Evolutionary conservation across 2,797 vertebrate genomes (phyloP), one percentile per base, ranked within the genome.

Genomic region (Melopsittacus undulatus): DNA sequence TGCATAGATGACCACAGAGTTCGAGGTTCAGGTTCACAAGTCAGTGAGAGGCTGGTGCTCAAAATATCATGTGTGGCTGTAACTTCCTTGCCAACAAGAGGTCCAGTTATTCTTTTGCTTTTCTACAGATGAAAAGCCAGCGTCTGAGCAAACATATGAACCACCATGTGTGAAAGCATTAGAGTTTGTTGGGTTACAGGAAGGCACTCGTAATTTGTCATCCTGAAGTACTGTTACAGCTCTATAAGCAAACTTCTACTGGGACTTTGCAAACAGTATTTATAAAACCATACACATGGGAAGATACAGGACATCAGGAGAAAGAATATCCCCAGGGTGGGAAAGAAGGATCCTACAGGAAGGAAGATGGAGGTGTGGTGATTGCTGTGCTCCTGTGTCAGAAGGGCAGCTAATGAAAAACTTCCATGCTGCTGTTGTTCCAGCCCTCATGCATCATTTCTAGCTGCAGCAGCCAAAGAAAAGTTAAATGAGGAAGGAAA

Each of bases 401-500:
- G 72, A 85, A 32, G 23, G 40, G 29, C 66, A 81, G 57, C 64
- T 68, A 89, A 81, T 27, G 40, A 78, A 89, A 91, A 94, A 30
- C 9, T 46, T 56, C 68, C 34, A 11, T 27, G 57, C 12, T 87
- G 38, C 61, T 68, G 61, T 68, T 85, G 51, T 87, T 94, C 48
- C 48, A 87, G 82, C 49, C 34, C 52, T 91, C 32, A 3, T 30
- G 69, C 15, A 64, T 43, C 2, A 0, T 51, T 92, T 83, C 75
- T 92, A 66, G 29, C 81, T 49, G 42, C 32, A 78, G 48, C 48
- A 89, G 92, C 68, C 94, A 94, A 89, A 91, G 73, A 90, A 91
- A 92, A 91, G 76, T 54, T 93, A 97, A 93, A 94, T 69, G 84
- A 95, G 94, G 92, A 97, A 96, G 96, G 92, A 93, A 97, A 93